Percentiles rank a stretch among this genome's conserved stretches.
Evolutionary conservation across 2,888 invertebrate species (phyloP).

Genomic region (Trisateles emortualis): DNA sequence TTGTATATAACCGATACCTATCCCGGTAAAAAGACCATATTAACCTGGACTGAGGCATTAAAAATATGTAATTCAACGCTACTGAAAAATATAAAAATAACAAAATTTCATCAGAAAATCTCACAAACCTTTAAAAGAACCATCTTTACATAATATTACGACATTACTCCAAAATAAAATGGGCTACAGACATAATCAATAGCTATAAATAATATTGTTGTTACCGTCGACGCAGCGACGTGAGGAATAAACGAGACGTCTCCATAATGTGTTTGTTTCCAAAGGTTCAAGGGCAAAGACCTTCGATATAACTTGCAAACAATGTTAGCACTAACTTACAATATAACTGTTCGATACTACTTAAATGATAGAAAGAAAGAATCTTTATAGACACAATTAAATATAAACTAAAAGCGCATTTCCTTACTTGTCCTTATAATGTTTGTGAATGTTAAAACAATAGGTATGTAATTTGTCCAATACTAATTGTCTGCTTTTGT

Average conservation of each 20-base stretch:
- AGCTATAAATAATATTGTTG: conserved; percentile 2
- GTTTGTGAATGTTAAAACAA: too few species aligned
- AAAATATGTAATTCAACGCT: too few species aligned
- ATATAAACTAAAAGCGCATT: too few species aligned
- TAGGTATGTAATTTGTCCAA: too few species aligned
- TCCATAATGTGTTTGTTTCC: conserved; percentile 8
- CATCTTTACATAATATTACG: background rate
- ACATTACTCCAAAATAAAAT: background rate
- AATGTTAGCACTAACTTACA: background rate
- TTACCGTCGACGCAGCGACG: background rate
- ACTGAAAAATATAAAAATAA: background rate
- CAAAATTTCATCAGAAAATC: background rate
- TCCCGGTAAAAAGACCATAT: too few species aligned
- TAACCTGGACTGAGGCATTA: too few species aligned
- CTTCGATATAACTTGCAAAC: background rate
- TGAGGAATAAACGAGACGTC: conserved; percentile 7
- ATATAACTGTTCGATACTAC: background rate
- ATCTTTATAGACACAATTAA: too few species aligned
- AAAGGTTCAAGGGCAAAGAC: conserved; percentile 6
- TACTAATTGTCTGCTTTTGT: too few species aligned
- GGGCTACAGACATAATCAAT: conserved; percentile 1
- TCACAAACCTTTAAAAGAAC: background rate
- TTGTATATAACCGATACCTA: too few species aligned
- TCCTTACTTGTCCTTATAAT: too few species aligned
- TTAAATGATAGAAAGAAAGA: too few species aligned